Conservation (phyloP, 1,140 invertebrate genomes). For the Brachionus angularis region DNA sequence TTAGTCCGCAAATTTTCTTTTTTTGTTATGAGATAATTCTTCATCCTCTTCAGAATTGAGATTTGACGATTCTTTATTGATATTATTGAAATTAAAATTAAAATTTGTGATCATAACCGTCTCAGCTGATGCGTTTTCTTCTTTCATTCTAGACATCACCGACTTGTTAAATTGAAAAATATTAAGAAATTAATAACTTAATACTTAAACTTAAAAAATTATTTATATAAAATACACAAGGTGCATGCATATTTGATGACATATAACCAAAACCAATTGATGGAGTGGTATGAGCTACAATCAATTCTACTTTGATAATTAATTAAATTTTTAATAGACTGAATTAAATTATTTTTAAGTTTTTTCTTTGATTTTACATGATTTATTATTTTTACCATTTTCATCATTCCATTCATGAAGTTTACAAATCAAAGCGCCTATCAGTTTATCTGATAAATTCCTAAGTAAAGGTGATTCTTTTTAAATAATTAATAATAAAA, state of each 20-base stretch:
- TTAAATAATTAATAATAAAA: not conserved
- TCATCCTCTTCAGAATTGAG: too few relatives aligned
- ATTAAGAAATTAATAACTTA: not conserved
- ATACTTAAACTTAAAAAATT: not conserved
- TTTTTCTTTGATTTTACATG: not conserved
- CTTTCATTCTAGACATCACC: constrained; percentile 14
- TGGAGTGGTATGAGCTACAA: constrained; percentile 38
- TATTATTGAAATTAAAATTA: not conserved
- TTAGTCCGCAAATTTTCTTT: too few relatives aligned
- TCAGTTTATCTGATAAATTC: constrained; percentile 17
- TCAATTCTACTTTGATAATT: constrained; percentile 34
- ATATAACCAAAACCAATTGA: constrained; percentile 39
- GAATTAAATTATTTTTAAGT: not conserved
- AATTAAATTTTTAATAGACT: not conserved
- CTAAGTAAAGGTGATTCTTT: constrained; percentile 10
- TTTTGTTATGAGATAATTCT: too few relatives aligned
- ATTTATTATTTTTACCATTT: too few relatives aligned
- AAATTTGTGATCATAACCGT: constrained; percentile 14
- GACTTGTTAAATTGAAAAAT: too few relatives aligned
- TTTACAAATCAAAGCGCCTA: constrained; percentile 33
- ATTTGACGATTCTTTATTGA: not conserved
- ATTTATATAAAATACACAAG: not conserved
- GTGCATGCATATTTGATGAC: not conserved
- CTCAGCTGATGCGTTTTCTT: not conserved
- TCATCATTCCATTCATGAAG: too few relatives aligned